Evolutionary conservation across 2,797 vertebrate genomes (phyloP).

Genomic region (Clamator glandarius): DNA sequence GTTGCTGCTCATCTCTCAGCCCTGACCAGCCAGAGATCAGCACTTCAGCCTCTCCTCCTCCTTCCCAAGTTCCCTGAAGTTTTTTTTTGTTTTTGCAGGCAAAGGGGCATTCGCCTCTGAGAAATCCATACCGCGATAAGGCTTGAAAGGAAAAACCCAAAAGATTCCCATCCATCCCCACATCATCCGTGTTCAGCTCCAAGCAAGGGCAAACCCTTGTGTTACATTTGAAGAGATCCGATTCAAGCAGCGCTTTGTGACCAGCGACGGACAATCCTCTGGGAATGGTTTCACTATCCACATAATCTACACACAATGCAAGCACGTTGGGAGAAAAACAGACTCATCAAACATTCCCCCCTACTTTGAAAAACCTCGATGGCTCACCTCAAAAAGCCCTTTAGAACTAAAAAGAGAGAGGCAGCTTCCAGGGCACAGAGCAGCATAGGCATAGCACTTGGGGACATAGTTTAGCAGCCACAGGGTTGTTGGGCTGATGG

Average conservation of each 20-base stretch:
- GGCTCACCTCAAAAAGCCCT: background rate
- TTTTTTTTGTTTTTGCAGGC: background rate
- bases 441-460: background rate
- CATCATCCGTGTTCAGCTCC: background rate
- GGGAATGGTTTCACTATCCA: background rate
- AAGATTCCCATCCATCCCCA: background rate
- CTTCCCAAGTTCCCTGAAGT: background rate
- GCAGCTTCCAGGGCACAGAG: background rate
- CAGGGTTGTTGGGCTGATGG: too few relatives aligned
- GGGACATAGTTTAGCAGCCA: too few relatives aligned
- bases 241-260: background rate
- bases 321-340: background rate
- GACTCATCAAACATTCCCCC: background rate
- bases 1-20: background rate
- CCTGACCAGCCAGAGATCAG: background rate
- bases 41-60: background rate
- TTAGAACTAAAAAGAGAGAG: background rate
- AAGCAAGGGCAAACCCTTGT: background rate
- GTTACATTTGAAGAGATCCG: background rate
- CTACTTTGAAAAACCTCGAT: background rate
- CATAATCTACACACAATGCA: background rate
- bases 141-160: background rate
- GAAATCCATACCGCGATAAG: background rate
- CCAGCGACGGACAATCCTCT: accelerated
- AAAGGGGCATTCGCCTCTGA: background rate